Percentiles rank a stretch among this genome's conserved stretches.
These are phyloP conservation scores for Callaeas wilsoni DNA, from an alignment of 2,113 vertebrate species.

Conservation along the genomic window DNA sequence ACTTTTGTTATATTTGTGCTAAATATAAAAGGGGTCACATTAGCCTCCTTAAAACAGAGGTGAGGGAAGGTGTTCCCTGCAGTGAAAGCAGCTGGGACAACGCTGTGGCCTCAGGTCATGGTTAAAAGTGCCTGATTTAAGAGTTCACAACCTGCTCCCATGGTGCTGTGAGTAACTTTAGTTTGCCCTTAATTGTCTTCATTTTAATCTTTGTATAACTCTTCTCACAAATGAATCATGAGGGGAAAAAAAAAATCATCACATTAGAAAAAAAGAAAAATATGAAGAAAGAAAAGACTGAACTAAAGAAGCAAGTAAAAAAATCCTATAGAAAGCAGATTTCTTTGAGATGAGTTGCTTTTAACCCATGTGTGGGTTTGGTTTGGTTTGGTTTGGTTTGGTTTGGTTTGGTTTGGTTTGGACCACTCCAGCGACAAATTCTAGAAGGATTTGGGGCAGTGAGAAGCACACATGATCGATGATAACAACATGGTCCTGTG, in stretches of 20 bases:
- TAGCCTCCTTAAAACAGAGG: not conserved
- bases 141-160: not conserved
- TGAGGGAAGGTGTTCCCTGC: not conserved
- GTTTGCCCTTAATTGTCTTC: not conserved
- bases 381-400: not conserved
- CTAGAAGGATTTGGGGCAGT: not conserved
- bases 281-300: not conserved
- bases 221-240: not conserved
- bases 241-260: too few relatives aligned
- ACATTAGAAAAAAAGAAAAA: not conserved
- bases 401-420: not conserved
- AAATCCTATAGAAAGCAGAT: not conserved
- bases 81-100: not conserved
- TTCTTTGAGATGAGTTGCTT: not conserved
- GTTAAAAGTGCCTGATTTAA: not conserved
- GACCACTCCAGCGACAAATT: not conserved
- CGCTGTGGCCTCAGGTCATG: not conserved
- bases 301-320: not conserved
- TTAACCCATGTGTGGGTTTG: accelerated
- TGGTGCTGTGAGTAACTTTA: not conserved
- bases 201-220: not conserved
- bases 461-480: not conserved
- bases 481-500: not conserved
- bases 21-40: not conserved
- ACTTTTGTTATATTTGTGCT: not conserved